Base-by-base conservation (phyloP, 2,113 vertebrate genomes). In the Hucho hucho region DNA sequence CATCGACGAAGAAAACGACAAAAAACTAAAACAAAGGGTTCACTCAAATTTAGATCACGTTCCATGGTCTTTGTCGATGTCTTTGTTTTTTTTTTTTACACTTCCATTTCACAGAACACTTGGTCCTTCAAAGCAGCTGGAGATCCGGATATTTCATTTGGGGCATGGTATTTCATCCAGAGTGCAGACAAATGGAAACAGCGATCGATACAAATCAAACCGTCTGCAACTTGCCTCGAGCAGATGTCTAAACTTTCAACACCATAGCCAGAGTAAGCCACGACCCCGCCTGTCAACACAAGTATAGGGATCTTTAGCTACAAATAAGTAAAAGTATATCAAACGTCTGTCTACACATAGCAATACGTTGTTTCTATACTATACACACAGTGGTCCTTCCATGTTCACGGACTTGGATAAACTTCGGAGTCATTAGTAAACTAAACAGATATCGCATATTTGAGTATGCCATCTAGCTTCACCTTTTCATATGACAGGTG, bases 121-220 rank as follows among this genome's bases (percentile, higher is more conserved):
- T 43, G 9, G 37, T 43, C 37, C 37, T 43, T 43, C 7, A 43
- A 43, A 43, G 37, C 37, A 43, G 37, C 37, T 43, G 37, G 37
- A 43, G 37, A 43, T 43, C 37, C 9, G 37, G 37, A 58, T 20
- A 46, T 7, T 53, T 53, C 70, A 56, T 29, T 75, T 20, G 24
- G 24, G 46, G 25, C 67, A 64, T 28, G 14, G 29, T 22, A 75
- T 47, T 77, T 69, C 64, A 79, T 74, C 72, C 67, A 68, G 69
- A 9, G 59, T 64, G 68, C 70, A 49, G 70, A 75, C 49, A 83
- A 82, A 80, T n/a, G 64, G 67, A 83, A 75, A 81, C 53, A 75
- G 56, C 56, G 74, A 74, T 76, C 77, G 83, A 87, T 87, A 83
- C 81, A 80, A 77, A 81, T 82, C 77, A 70, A 37, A 43, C 49